Conservation (phyloP, 2,113 vertebrate genomes). For the Petaurus breviceps region DNA sequence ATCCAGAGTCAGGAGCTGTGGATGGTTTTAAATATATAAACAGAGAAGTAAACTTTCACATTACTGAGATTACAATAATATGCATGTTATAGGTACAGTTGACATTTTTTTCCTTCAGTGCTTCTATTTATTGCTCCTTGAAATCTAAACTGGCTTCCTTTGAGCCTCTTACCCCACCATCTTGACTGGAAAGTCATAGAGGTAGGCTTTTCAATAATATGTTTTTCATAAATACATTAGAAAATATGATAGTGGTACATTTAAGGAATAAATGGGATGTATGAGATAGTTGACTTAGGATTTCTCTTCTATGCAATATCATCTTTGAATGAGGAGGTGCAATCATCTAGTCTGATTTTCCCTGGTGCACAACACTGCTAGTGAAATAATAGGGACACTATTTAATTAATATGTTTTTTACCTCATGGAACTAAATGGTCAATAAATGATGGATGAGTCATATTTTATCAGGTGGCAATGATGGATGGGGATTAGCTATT, state of each 20-base stretch:
- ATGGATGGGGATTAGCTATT: neutral
- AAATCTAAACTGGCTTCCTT: too few relatives aligned
- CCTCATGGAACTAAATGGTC: neutral
- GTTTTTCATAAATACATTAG: neutral
- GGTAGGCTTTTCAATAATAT: too few relatives aligned
- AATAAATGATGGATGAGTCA: neutral
- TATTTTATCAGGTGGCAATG: neutral
- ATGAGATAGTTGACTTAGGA: neutral
- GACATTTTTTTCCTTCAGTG: too few relatives aligned
- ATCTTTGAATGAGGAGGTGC: neutral
- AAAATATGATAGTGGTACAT: neutral
- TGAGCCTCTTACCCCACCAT: too few relatives aligned
- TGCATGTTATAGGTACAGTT: too few relatives aligned
- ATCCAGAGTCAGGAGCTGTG: too few relatives aligned
- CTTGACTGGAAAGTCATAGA: too few relatives aligned
- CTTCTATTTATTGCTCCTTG: too few relatives aligned
- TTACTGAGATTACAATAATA: too few relatives aligned
- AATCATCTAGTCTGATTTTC: neutral
- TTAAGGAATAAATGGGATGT: neutral
- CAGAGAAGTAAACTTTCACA: too few relatives aligned
- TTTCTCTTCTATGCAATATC: neutral
- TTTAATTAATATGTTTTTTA: neutral
- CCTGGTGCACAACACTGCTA: neutral
- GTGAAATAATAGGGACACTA: neutral
- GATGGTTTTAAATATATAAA: too few relatives aligned